A percentile compares a stretch with the other conserved stretches of the same genome.
Evolutionary conservation across 2,113 vertebrate genomes (phyloP).

Genomic region (Meleagris gallopavo): DNA sequence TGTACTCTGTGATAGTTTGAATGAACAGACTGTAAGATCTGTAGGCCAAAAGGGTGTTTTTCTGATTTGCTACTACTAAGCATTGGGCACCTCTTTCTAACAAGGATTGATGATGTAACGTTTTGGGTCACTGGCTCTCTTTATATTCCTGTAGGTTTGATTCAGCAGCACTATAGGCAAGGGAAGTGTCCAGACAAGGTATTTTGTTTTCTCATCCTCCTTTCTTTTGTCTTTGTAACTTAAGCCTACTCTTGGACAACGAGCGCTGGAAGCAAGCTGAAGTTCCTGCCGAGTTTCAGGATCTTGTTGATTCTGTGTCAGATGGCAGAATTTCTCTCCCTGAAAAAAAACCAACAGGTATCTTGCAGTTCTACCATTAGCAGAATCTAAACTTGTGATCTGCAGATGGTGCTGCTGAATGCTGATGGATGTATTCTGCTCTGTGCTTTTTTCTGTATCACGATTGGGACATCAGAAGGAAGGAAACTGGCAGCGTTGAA

Average conservation of each 20-base stretch:
- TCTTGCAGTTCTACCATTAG: neutral
- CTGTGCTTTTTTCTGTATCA: neutral
- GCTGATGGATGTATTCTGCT: neutral
- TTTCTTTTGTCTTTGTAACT: slow-evolving; percentile 41
- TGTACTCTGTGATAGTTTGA: neutral
- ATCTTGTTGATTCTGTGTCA: slow-evolving; percentile 92
- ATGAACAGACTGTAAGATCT: neutral
- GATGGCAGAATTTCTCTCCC: slow-evolving; percentile 91
- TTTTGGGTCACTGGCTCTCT: neutral
- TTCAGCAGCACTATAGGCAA: neutral
- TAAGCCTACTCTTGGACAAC: slow-evolving; percentile 93
- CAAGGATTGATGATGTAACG: neutral
- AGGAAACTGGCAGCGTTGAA: neutral
- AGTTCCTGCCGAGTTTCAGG: slow-evolving; percentile 96
- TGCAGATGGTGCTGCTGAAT: neutral
- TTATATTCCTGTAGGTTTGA: neutral
- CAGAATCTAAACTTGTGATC: neutral
- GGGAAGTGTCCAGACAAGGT: neutral
- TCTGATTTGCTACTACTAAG: neutral
- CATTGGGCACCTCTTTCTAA: neutral
- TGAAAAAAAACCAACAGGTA: slow-evolving; percentile 88
- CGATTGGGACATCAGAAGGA: neutral
- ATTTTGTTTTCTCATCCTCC: neutral
- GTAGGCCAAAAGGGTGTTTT: neutral
- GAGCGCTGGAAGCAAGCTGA: slow-evolving; percentile 99